phyloP scores from a whole-genome alignment of 1,140 invertebrate species.

The Scaptomyza montana region DNA sequence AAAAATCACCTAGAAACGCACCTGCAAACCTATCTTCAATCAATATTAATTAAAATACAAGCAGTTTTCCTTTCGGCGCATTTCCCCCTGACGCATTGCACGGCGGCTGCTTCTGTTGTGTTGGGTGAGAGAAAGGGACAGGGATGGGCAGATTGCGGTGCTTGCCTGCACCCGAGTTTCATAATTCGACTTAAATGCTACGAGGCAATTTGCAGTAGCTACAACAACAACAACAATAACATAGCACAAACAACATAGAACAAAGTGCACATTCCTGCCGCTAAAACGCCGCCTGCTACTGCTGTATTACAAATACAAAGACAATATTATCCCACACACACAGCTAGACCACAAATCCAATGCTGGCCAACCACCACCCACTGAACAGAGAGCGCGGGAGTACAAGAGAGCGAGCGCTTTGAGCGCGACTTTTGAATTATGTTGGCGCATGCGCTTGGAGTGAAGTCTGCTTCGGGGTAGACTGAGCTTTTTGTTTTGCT shows the following conservation, averaged over 20 bases:
- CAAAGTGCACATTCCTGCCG: conserved; percentile 72
- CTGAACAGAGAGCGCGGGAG: conserved; percentile 19
- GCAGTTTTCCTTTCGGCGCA: conserved; percentile 58
- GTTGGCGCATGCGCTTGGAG: conserved; percentile 20
- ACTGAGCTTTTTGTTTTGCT: conserved; percentile 29
- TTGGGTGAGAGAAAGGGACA: conserved; percentile 1
- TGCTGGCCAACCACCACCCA: conserved; percentile 36
- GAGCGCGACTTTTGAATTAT: conserved; percentile 24
- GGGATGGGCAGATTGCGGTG: neutral
- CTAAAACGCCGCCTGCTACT: conserved; percentile 64
- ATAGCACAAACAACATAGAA: conserved; percentile 41
- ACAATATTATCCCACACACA: conserved; percentile 48
- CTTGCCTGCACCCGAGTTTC: conserved; percentile 49
- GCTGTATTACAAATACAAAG: conserved; percentile 37
- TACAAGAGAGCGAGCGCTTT: conserved; percentile 8
- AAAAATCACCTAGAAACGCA: conserved; percentile 34
- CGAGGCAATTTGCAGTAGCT: conserved; percentile 75
- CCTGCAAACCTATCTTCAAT: conserved; percentile 60
- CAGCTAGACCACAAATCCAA: conserved; percentile 15
- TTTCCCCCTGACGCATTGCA: conserved; percentile 37
- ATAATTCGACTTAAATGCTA: conserved; percentile 81
- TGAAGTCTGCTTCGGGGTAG: conserved; percentile 33
- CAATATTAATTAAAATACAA: conserved; percentile 81
- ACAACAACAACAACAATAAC: conserved; percentile 36
- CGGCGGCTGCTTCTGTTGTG: conserved; percentile 33